Evolutionary conservation across 2,113 vertebrate genomes (phyloP), one percentile per base, ranked within the genome.

Genomic region (Pogonocichla stellata): DNA sequence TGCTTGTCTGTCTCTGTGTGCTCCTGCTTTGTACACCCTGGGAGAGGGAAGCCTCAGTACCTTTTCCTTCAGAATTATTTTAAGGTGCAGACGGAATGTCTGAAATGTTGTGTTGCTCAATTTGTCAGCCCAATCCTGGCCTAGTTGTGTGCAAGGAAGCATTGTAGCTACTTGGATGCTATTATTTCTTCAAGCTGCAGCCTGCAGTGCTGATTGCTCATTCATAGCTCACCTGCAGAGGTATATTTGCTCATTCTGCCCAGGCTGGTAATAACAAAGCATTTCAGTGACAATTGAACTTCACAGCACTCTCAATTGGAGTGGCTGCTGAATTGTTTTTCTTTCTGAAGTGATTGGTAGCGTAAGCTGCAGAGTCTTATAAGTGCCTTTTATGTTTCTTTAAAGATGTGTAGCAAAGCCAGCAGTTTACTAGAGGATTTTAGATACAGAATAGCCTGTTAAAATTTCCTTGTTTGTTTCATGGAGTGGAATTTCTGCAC

Each of bases 151-250:
- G 71, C 62, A 18, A 34, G 47, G 71, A 85, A 54, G 67, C 60
- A 36, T 29, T 66, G 64, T 80, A 62, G 81, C 62, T 91, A 6
- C 54, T 86, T 88, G 87, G 67, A 89, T 92, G 89, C 69, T 79
- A 22, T 89, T 92, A 65, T 22, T 62, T 75, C 38, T 87, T 96
- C 84, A 83, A 79, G 91, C 88, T 90, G 81, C 82, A 95, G 83
- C 90, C 80, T 94, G 93, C 82, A 74, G 92, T 61, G 90, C 77
- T 75, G 91, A 94, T 94, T 81, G 92, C 94, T 93, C 82, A 67
- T 96, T 94, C 85, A 20, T 62, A 73, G 86, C 85, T 95, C 90
- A 92, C 93, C 88, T 95, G 90, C 80, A 73, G 90, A 90, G 81
- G 75, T 92, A 25, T 86, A 74, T 95, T 93, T 94, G 92, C 64